Base-by-base conservation (phyloP, 92 coral and sea anemone genomes). In the Zoanthus solanderi region DNA sequence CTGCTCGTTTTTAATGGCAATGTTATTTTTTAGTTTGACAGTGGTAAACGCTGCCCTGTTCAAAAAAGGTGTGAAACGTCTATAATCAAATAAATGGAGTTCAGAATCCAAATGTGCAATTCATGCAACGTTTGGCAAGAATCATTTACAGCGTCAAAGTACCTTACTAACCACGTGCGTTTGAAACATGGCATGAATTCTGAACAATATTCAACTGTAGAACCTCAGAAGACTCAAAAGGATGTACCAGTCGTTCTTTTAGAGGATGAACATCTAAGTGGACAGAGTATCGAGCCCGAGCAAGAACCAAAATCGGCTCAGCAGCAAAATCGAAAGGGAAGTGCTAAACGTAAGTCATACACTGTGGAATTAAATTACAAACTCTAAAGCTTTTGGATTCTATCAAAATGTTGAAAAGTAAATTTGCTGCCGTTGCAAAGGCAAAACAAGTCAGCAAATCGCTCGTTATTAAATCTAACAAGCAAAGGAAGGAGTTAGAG, bases 131-230 rank as follows among this genome's bases (percentile, higher is more conserved):
- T 66, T 6, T 46, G 54, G 4, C 9, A 47, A 47, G 78, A 37
- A 69, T 87, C 90, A 72, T 87, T 87, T 67, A 87, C 52, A 87
- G 90, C 86, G 28, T 52, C 78, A 58, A 76, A 87, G 50, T 87
- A 87, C 52, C 90, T 87, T 52, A 67, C 78, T 78, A 61, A 37
- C 67, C 90, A 87, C 31, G 86, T 87, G 86, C 90, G 45, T 9
- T 58, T 87, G 45, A 87, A 87, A 53, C 90, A 87, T 47, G 52
- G 8, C 4, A 47, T 47, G 4, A 4, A 47, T 4, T 47, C 52
- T 47, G 52, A 23, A 23, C 23, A 23, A 23, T 23, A 23, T 23
- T 23, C 23, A 23, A 23, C 23, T 23, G 23, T 23, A 23, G 23
- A 23, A 23, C 23, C 23, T 23, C 23, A 23, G 23, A 23, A 23